phyloP scores from a whole-genome alignment of 2,888 invertebrate species.

The Spatulosminthurus flaviceps region DNA sequence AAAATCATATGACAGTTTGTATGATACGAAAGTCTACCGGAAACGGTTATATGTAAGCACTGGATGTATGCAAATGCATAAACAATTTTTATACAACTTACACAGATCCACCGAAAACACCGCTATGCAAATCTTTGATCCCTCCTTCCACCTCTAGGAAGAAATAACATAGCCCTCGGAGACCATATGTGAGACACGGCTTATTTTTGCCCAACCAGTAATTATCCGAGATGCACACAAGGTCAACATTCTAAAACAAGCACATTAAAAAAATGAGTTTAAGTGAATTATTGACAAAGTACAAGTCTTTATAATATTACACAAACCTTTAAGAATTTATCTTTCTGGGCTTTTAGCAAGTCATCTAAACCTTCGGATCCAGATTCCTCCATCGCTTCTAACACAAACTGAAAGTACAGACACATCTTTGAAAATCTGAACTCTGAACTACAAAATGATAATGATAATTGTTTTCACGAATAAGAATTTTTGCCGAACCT shows the following conservation, averaged over 20 bases:
- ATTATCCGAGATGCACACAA: slow-evolving; percentile 97
- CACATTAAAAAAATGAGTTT: background rate
- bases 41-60: too few species aligned
- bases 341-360: slow-evolving; percentile 76
- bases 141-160: slow-evolving; percentile 87
- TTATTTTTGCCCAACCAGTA: slow-evolving; percentile 97
- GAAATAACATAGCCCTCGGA: slow-evolving; percentile 95
- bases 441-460: too few species aligned
- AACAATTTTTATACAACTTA: slow-evolving; percentile 70
- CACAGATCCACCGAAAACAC: slow-evolving; percentile 93
- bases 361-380: slow-evolving; percentile 96
- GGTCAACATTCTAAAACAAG: slow-evolving; percentile 77
- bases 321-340: slow-evolving; percentile 74
- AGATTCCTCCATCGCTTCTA: slow-evolving; percentile 99
- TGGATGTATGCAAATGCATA: too few species aligned
- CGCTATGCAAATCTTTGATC: slow-evolving; percentile 92
- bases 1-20: too few species aligned
- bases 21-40: too few species aligned
- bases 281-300: slow-evolving; percentile 25
- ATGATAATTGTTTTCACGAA: background rate
- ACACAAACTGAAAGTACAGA: slow-evolving; percentile 75
- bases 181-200: slow-evolving; percentile 96
- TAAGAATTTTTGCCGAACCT: slow-evolving; percentile 66
- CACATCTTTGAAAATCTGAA: too few species aligned
- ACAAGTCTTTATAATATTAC: background rate